Conservation (phyloP, 2,113 vertebrate genomes). For the Antidorcas marsupialis region DNA sequence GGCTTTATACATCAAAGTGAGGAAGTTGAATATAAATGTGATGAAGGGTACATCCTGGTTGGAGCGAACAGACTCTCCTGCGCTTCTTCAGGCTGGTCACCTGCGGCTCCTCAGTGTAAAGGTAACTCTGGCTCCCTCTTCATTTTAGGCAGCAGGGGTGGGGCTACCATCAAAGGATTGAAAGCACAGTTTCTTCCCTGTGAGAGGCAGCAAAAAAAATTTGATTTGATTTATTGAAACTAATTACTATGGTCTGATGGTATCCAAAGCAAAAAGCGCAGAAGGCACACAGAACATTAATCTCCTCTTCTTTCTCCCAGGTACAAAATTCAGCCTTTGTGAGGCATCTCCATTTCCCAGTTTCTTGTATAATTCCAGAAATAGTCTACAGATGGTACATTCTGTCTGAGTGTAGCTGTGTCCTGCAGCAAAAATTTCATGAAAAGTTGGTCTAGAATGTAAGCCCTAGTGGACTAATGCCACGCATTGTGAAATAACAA, state of each 20-base stretch:
- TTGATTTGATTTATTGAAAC: background rate
- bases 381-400: background rate
- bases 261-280: background rate
- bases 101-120: constrained; percentile 35
- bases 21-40: background rate
- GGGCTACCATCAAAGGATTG: background rate
- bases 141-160: background rate
- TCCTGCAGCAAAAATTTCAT: background rate
- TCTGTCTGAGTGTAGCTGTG: background rate
- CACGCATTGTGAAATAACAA: background rate
- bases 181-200: background rate
- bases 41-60: constrained; percentile 30
- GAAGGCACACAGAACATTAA: background rate
- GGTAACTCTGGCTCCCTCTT: constrained; percentile 17
- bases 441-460: background rate
- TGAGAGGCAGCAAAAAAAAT: background rate
- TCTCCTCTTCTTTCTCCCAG: background rate
- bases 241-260: background rate
- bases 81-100: fast-evolving
- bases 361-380: background rate
- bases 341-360: background rate
- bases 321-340: background rate
- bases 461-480: background rate
- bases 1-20: fast-evolving
- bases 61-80: background rate